These are phyloP conservation scores for Andrena fulva DNA, from an alignment of 2,888 invertebrate genomes.

Conservation along the genomic window DNA sequence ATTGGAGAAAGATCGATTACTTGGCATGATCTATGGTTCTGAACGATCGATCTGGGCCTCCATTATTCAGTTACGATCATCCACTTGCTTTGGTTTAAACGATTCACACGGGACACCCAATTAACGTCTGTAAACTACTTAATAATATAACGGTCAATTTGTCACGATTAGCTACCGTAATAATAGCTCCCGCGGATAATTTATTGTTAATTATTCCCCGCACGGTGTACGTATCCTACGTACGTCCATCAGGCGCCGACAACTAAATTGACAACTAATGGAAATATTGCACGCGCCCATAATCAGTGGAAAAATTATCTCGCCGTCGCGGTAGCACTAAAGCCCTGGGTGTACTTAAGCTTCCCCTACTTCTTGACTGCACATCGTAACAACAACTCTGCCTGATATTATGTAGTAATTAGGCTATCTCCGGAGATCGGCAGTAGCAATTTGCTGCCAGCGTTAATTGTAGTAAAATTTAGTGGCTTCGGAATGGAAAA, in stretches of 20 bases:
- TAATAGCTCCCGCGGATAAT: conserved; percentile 81
- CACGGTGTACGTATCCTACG: conserved; percentile 39
- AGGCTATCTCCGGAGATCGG: conserved; percentile 61
- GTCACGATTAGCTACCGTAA: conserved; percentile 81
- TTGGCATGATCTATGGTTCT: conserved; percentile 28
- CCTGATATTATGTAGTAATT: conserved; percentile 62
- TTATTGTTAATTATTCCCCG: conserved; percentile 83
- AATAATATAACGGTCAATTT: conserved; percentile 84
- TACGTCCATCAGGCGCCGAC: conserved; percentile 80
- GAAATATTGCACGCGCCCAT: conserved; percentile 79
- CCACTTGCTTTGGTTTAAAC: conserved; percentile 55
- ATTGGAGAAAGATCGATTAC: conserved; percentile 23
- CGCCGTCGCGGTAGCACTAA: conserved; percentile 64
- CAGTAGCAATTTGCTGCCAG: conserved; percentile 47
- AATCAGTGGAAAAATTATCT: conserved; percentile 78
- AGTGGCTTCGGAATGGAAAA: conserved; percentile 48
- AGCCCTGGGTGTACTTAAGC: conserved; percentile 61
- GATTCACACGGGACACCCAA: conserved; percentile 78
- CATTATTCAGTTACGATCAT: conserved; percentile 56
- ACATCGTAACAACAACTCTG: conserved; percentile 50
- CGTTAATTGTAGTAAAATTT: conserved; percentile 65
- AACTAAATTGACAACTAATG: conserved; percentile 84
- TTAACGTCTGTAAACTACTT: conserved; percentile 79
- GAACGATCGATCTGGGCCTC: conserved; percentile 29
- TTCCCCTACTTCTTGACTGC: conserved; percentile 33